Percentiles rank a stretch among this genome's conserved stretches.
phyloP scores from a whole-genome alignment of 2,113 vertebrate genomes.

The Chitala chitala region DNA sequence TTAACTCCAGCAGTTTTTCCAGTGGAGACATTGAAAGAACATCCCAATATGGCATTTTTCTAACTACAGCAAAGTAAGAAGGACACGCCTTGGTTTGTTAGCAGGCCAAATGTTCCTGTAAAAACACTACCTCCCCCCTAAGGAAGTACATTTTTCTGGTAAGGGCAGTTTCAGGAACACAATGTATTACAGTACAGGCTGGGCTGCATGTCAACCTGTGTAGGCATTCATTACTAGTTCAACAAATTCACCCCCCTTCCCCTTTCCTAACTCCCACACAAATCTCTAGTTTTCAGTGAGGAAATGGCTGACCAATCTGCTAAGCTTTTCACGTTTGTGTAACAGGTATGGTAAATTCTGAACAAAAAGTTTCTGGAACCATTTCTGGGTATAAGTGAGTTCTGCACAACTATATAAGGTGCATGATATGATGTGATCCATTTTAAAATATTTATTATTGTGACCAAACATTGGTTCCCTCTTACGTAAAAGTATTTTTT shows the following conservation, averaged over 20 bases:
- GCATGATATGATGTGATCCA: no score
- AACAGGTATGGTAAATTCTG: no score
- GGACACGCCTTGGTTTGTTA: background rate
- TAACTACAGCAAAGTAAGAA: slow-evolving; percentile 8
- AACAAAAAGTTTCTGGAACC: no score
- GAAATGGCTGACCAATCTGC: background rate
- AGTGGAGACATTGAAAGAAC: no score
- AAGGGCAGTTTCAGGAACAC: no score
- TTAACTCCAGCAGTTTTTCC: no score
- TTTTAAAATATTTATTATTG: no score
- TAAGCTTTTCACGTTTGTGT: background rate
- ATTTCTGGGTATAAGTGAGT: no score
- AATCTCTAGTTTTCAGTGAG: background rate
- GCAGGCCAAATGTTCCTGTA: background rate
- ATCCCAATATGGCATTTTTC: no score
- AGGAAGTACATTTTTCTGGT: slow-evolving; percentile 30
- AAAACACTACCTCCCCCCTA: background rate
- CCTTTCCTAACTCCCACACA: background rate
- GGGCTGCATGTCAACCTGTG: background rate
- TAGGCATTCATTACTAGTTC: background rate
- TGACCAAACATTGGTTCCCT: no score
- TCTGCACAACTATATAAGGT: no score
- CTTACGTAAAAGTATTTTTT: no score
- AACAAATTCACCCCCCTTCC: background rate
- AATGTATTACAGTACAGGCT: background rate